A percentile compares a stretch with the other conserved stretches of the same genome.
These are phyloP conservation scores for Montifringilla adamsi DNA, from an alignment of 2,113 vertebrate genomes.

Conservation along the genomic window DNA sequence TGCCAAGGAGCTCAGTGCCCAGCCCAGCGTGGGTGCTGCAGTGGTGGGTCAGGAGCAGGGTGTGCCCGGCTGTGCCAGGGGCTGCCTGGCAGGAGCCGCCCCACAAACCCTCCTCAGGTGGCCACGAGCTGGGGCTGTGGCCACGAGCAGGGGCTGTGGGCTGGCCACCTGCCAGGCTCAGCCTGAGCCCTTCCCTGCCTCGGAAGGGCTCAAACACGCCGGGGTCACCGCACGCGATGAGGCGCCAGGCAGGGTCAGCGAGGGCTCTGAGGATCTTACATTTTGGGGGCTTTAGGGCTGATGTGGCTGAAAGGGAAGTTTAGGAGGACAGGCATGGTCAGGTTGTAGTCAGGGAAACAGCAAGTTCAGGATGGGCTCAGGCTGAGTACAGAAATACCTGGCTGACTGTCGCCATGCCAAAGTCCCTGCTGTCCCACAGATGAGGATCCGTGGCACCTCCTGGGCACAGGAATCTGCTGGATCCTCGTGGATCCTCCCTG, in stretches of 20 bases:
- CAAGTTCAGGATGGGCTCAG: not conserved
- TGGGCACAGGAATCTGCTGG: not conserved
- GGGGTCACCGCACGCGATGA: rapidly evolving
- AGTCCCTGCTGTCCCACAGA: not conserved
- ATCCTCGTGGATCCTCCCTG: not conserved
- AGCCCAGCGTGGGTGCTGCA: not conserved
- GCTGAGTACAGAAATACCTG: rapidly evolving
- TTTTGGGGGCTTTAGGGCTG: not conserved
- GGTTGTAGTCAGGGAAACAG: not conserved
- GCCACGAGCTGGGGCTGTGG: not conserved
- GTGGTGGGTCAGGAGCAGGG: not conserved
- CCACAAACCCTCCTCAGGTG: not conserved
- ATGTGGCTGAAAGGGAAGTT: not conserved
- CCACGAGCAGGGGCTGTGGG: not conserved
- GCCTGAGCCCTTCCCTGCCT: not conserved
- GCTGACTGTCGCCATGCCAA: rapidly evolving
- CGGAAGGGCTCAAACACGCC: rapidly evolving
- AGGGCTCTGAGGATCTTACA: rapidly evolving
- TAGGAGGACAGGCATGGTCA: rapidly evolving
- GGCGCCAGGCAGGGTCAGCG: rapidly evolving
- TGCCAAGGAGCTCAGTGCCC: not conserved
- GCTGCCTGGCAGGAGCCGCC: not conserved
- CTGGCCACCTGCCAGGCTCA: not conserved
- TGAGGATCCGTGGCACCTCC: not conserved
- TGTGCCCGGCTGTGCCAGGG: not conserved